Conservation (phyloP, 2,888 invertebrate genomes). For the Drosophila phalerata region DNA sequence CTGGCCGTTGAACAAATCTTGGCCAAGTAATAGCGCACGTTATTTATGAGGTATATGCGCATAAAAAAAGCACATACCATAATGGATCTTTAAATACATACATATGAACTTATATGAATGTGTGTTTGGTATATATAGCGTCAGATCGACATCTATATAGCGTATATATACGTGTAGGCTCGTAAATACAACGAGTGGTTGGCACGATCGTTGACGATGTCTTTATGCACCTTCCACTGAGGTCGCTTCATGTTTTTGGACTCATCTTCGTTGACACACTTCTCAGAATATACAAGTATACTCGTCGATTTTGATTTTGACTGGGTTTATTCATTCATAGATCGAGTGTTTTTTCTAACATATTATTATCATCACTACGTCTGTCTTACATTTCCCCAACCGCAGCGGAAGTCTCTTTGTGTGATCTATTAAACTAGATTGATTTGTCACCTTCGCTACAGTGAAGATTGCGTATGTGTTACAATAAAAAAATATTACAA, state of each 20-base stretch:
- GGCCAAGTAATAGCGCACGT: constrained; percentile 76
- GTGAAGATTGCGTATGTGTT: not conserved
- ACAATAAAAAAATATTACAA: not conserved
- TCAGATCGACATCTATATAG: constrained; percentile 18
- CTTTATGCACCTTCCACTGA: constrained; percentile 37
- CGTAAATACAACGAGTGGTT: constrained; percentile 43
- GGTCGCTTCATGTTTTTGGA: constrained; percentile 49
- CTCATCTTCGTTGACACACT: constrained; percentile 59
- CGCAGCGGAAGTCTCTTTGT: not conserved
- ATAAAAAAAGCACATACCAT: constrained; percentile 78
- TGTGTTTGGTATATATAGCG: constrained; percentile 34
- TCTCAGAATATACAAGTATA: constrained; percentile 17
- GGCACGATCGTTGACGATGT: constrained; percentile 16
- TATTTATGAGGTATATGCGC: constrained; percentile 75
- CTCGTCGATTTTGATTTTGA: constrained; percentile 8
- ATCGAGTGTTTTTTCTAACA: constrained; percentile 12
- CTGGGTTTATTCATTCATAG: constrained; percentile 41
- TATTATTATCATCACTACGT: not conserved
- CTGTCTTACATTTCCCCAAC: not conserved
- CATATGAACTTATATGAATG: constrained; percentile 7
- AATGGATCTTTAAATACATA: constrained; percentile 56
- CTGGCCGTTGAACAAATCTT: constrained; percentile 52
- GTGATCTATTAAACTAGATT: constrained; percentile 1
- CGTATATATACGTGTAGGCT: constrained; percentile 4
- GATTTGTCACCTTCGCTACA: not conserved